These are phyloP conservation scores for Oreochromis grahami DNA, from an alignment of 2,797 vertebrate genomes.

Conservation along the genomic window DNA sequence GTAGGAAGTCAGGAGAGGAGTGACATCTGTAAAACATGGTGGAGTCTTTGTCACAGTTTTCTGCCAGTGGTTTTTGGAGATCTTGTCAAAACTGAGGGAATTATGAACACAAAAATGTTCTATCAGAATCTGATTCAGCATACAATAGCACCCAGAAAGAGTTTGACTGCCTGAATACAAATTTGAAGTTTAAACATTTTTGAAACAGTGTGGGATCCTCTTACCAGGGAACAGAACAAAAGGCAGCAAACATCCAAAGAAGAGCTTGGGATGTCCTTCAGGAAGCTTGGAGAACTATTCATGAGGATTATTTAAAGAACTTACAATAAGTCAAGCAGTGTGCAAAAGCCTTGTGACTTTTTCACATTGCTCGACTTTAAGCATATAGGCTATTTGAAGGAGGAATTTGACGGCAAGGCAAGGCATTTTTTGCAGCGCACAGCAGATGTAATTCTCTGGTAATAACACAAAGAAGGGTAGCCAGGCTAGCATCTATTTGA, in stretches of 20 bases:
- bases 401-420: background rate
- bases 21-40: background rate
- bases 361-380: background rate
- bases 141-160: background rate
- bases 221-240: background rate
- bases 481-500: background rate
- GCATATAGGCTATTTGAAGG: background rate
- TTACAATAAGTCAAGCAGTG: background rate
- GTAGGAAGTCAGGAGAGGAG: background rate
- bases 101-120: background rate
- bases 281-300: background rate
- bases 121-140: accelerated
- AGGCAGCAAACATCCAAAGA: background rate
- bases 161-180: accelerated
- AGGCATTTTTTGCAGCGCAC: background rate
- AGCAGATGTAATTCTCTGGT: background rate
- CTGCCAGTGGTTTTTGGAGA: background rate
- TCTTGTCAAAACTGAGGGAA: background rate
- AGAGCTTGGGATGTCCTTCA: background rate
- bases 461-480: background rate
- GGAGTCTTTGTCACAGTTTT: background rate
- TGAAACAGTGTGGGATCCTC: background rate
- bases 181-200: background rate
- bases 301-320: background rate
- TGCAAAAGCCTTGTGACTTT: background rate